Conservation (phyloP, 2,888 invertebrate genomes). For the Corbicula japonica region DNA sequence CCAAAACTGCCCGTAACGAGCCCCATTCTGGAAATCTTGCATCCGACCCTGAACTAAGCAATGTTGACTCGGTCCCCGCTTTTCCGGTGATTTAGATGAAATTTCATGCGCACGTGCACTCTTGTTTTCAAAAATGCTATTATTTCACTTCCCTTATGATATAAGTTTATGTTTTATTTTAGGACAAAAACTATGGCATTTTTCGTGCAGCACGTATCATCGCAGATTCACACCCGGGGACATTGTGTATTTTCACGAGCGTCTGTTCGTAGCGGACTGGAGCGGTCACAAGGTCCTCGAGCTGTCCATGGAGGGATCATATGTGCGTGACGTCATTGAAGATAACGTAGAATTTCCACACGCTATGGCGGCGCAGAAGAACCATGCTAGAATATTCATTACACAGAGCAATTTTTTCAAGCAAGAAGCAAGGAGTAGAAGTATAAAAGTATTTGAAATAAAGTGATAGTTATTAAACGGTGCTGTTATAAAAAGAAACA, state of each 20-base stretch:
- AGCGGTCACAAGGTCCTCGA: slow-evolving; percentile 50
- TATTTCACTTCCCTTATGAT: not conserved
- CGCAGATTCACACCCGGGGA: slow-evolving; percentile 52
- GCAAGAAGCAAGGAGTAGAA: slow-evolving; percentile 59
- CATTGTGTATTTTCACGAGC: slow-evolving; percentile 37
- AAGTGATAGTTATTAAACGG: no score
- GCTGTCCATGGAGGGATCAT: slow-evolving; percentile 44
- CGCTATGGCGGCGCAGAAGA: slow-evolving; percentile 41
- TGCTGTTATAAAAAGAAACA: no score
- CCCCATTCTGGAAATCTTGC: no score
- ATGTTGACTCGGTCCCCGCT: no score
- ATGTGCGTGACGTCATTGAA: slow-evolving; percentile 54
- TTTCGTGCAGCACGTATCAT: slow-evolving; percentile 21
- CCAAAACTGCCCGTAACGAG: no score
- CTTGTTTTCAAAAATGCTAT: no score
- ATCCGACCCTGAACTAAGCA: no score
- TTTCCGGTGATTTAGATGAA: no score
- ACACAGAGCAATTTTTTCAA: slow-evolving; percentile 60
- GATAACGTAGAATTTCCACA: slow-evolving; percentile 61
- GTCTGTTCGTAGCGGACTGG: slow-evolving; percentile 63
- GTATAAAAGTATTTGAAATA: slow-evolving; percentile 56
- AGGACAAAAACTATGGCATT: slow-evolving; percentile 56
- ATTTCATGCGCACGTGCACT: no score
- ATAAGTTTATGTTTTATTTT: not conserved
- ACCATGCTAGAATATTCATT: slow-evolving; percentile 39